Evolutionary conservation across 1,140 invertebrate species (phyloP), one percentile per base, ranked within the genome.

Genomic region (Conopomorpha cramerella): DNA sequence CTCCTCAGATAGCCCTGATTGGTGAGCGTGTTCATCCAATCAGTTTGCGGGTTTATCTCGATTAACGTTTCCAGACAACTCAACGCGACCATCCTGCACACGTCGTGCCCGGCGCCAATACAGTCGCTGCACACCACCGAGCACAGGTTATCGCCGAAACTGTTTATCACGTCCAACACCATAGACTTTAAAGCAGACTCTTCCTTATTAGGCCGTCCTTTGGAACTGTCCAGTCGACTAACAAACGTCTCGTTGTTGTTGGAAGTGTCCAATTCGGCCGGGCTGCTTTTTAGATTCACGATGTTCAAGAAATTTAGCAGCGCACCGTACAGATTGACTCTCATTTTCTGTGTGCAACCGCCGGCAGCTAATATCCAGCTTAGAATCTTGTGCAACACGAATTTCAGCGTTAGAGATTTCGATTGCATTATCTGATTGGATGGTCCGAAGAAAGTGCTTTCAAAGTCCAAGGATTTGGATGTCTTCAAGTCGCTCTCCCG

Each of bases 11-110:
- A 95, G 1, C 93, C 94, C 39, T 88, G 83, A 18, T 86, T 84
- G 1, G 85, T 82, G 18, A 95, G 65, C 46, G 90, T 90, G 8
- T 84, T 80, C 42, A 90, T 81, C 83, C 91, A 90, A 11, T 85
- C 83, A 8, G 85, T 84, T 12, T 86, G 82, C 6, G 85, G 84
- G 44, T 92, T 87, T 36, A 92, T 72, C 29, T 88, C 86, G 0
- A 93, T 78, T 15, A 95, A 81, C 19, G 88, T 83, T 55, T 93
- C 89, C 18, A 95, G 76, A 37, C 89, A 90, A 1, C 91, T 85
- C 16, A 96, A 67, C 0, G 92, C 88, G 33, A 93, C 77, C 87
- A 95, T 93, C 70, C 92, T 87, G 54, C 90, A 93, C 12, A 95
- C 86, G 52, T 95, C 91, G 57, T 95, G 91, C 0, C 91, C 91